Base-by-base conservation (phyloP, 2,797 vertebrate genomes). In the Mormyrops boulengeri region DNA sequence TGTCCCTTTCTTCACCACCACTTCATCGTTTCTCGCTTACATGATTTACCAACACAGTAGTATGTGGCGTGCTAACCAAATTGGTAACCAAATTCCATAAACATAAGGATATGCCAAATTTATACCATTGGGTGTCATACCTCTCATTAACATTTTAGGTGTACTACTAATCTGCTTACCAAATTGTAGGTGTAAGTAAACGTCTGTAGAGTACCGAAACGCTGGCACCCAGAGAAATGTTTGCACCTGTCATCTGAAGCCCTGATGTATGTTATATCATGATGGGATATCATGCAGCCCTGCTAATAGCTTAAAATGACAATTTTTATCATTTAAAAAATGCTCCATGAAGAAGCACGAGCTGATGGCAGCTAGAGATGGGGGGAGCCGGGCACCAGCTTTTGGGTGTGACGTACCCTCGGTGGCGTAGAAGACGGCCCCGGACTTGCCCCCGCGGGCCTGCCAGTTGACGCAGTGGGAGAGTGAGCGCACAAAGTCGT, bases 381-480 rank as follows among this genome's bases (percentile, higher is more conserved):
- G n/a, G 30, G 52, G 26, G 22, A 52, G 30, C 52, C 4, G 2
- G 22, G 50, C n/a, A 19, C 49, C 26, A 3, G 50, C 9, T 11
- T 22, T 26, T 41, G 19, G 85, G 60, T n/a, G 5, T 26, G 17
- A 34, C 90, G 12, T 90, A 98, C 98, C 99, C 95, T 99, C 98
- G 0, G 99, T 99, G 8, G 98, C 99, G 22, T 99, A 99, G 94
- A 99, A 99, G 0, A 98, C 98, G 0, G 99, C 98, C 90, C 99
- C 99, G 0, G 99, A 99, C 73, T 99, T 99, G 17, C 99, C 99
- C 0, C 98, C 99, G 0, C 98, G 96, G 22, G 99, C 98, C 93
- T 99, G 99, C 99, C 99, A 99, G 91, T 99, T 99, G 30, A 98
- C 96, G 0, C 98, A 99, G 93, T 98, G 99, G 1, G 98, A 99